Conservation (phyloP, 2,797 vertebrate genomes). For the Catharus ustulatus region DNA sequence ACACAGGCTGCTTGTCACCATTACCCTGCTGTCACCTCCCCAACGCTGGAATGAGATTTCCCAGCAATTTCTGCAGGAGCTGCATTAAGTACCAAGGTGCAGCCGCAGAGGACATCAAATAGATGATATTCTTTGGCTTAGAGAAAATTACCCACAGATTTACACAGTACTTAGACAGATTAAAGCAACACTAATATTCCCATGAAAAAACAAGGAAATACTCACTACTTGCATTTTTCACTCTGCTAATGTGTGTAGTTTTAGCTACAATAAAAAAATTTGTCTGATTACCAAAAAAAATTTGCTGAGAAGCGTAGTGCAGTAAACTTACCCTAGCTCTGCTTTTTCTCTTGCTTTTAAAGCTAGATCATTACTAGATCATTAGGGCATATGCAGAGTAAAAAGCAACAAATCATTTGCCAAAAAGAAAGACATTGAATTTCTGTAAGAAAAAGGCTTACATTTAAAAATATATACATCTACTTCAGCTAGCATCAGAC, state of each 20-base stretch:
- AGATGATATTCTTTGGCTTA: background rate
- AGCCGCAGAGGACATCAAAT: background rate
- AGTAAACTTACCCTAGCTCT: background rate
- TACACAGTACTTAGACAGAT: background rate
- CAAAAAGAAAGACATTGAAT: background rate
- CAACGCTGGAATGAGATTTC: background rate
- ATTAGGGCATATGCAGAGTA: background rate
- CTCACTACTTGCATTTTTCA: background rate
- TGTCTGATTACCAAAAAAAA: background rate
- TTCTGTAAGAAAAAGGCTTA: background rate
- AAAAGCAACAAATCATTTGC: background rate
- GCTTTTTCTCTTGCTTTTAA: conserved; percentile 18
- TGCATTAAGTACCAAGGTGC: background rate
- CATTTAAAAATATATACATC: background rate
- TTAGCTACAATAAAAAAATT: background rate
- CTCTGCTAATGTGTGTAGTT: background rate
- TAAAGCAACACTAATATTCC: background rate
- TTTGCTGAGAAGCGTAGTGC: background rate
- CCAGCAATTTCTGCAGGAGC: background rate
- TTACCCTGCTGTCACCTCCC: background rate
- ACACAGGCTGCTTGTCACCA: background rate
- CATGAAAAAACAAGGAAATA: background rate
- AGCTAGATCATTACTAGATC: background rate
- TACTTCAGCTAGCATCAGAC: background rate
- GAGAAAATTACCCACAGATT: background rate